Percentiles rank a stretch among this genome's conserved stretches.
These are phyloP conservation scores for Ploceus nigricollis DNA, from an alignment of 2,113 vertebrate genomes.

Conservation along the genomic window DNA sequence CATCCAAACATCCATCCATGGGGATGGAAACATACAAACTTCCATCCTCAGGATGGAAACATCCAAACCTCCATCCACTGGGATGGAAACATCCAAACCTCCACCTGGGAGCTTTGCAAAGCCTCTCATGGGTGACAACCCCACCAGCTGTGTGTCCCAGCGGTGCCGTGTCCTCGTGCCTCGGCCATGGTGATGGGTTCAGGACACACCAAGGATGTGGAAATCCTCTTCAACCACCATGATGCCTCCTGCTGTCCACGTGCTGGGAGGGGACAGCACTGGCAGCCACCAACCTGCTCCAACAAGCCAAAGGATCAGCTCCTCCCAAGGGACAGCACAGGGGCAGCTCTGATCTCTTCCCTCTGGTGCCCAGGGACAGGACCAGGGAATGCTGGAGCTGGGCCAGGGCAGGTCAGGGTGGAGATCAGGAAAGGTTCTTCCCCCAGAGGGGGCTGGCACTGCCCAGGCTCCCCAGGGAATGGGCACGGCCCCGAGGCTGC, in stretches of 20 bases:
- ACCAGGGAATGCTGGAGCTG: neutral
- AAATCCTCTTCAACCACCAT: neutral
- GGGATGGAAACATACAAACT: neutral
- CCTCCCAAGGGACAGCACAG: neutral
- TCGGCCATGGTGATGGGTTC: fast-evolving
- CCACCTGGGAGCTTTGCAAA: neutral
- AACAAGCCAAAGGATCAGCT: neutral
- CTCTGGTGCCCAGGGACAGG: neutral
- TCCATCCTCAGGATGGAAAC: neutral
- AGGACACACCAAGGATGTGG: neutral
- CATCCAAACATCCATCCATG: fast-evolving
- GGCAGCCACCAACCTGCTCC: neutral
- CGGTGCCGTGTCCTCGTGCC: fast-evolving
- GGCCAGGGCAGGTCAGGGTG: fast-evolving
- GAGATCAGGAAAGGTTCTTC: neutral
- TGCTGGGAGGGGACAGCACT: neutral
- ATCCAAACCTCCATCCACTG: fast-evolving
- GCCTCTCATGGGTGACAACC: neutral
- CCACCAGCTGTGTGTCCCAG: neutral
- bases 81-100: neutral
- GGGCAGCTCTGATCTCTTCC: neutral
- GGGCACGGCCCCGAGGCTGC: neutral
- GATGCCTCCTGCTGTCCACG: neutral
- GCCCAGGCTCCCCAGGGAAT: neutral
- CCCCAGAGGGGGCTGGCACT: neutral